A percentile compares a stretch with the other conserved stretches of the same genome.
phyloP scores from a whole-genome alignment of 1,140 invertebrate species.

The Coenobita brevimanus region DNA sequence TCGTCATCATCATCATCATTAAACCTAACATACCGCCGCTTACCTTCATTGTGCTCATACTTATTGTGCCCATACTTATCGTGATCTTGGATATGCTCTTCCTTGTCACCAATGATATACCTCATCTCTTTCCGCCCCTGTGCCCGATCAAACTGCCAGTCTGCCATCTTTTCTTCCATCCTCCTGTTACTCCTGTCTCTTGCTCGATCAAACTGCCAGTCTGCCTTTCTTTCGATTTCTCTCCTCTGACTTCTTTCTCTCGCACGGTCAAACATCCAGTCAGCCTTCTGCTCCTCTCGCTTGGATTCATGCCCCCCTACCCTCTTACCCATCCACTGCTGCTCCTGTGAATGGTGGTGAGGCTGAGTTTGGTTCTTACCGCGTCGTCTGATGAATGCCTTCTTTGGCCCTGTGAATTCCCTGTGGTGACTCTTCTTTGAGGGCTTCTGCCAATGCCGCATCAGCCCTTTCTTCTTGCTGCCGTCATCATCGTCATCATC shows the following conservation, averaged over 20 bases:
- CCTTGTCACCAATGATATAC: not conserved
- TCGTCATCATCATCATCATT: slow-evolving; percentile 62
- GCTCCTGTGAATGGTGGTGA: slow-evolving; percentile 1
- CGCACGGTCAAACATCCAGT: slow-evolving; percentile 52
- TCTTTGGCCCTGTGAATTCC: slow-evolving; percentile 47
- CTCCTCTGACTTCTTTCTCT: slow-evolving; percentile 20
- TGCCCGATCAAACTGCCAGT: slow-evolving; percentile 60
- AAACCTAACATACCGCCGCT: slow-evolving; percentile 56
- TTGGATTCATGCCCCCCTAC: slow-evolving; percentile 25
- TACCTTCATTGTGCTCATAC: slow-evolving; percentile 28
- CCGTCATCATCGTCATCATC: slow-evolving; percentile 30
- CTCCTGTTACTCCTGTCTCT: slow-evolving; percentile 30
- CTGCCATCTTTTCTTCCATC: slow-evolving; percentile 25
- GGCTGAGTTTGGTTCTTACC: slow-evolving; percentile 58
- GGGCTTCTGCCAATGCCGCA: slow-evolving; percentile 64
- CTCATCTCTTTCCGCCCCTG: slow-evolving; percentile 32
- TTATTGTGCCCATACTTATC: slow-evolving; percentile 29
- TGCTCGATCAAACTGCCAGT: slow-evolving; percentile 61
- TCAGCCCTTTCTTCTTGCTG: slow-evolving; percentile 41
- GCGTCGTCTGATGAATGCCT: slow-evolving; percentile 60
- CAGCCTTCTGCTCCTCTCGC: slow-evolving; percentile 53
- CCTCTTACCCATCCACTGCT: slow-evolving; percentile 26
- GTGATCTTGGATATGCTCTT: slow-evolving; percentile 12
- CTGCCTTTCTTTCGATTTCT: slow-evolving; percentile 12
- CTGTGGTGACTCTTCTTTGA: slow-evolving; percentile 50